Conservation (phyloP, 92 coral and sea anemone genomes). For the Epizoanthus fatuus region DNA sequence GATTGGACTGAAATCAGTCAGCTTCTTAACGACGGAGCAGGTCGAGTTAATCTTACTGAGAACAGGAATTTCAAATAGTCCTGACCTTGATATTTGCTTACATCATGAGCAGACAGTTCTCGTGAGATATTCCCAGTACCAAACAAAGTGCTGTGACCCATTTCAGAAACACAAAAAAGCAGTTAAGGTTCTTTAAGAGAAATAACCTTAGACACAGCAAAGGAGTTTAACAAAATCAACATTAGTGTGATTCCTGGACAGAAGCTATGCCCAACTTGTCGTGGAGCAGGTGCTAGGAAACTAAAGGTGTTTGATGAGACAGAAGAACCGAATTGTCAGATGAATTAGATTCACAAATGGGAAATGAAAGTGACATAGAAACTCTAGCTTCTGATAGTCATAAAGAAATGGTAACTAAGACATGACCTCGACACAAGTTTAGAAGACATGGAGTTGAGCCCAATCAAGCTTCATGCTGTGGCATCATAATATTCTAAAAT, state of each 20-base stretch:
- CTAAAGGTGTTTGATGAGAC: slow-evolving; percentile 10
- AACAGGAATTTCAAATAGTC: slow-evolving; percentile 54
- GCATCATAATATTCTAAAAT: slow-evolving; percentile 45
- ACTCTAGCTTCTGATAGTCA: slow-evolving; percentile 39
- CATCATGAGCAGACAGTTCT: slow-evolving; percentile 66
- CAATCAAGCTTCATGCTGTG: slow-evolving; percentile 54
- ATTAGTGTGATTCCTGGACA: slow-evolving; percentile 62
- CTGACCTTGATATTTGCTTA: slow-evolving; percentile 49
- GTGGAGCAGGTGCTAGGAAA: slow-evolving; percentile 16
- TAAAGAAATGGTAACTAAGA: slow-evolving; percentile 47
- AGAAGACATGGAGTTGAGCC: slow-evolving; percentile 50
- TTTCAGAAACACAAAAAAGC: slow-evolving; percentile 49
- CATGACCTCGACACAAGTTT: slow-evolving; percentile 58
- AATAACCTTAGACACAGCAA: slow-evolving; percentile 41
- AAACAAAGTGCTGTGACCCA: slow-evolving; percentile 62
- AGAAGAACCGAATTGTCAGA: slow-evolving; percentile 1
- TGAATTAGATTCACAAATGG: slow-evolving; percentile 41
- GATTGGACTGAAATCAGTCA: slow-evolving; percentile 57
- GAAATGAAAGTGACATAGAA: slow-evolving; percentile 42
- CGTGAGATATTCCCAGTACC: slow-evolving; percentile 46
- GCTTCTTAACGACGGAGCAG: slow-evolving; percentile 38
- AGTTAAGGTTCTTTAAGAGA: slow-evolving; percentile 57
- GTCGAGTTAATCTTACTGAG: slow-evolving; percentile 48
- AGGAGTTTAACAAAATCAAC: slow-evolving; percentile 51
- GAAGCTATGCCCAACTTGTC: slow-evolving; percentile 59